Base-by-base conservation (phyloP, 2,888 invertebrate genomes). In the Ophion costatus region DNA sequence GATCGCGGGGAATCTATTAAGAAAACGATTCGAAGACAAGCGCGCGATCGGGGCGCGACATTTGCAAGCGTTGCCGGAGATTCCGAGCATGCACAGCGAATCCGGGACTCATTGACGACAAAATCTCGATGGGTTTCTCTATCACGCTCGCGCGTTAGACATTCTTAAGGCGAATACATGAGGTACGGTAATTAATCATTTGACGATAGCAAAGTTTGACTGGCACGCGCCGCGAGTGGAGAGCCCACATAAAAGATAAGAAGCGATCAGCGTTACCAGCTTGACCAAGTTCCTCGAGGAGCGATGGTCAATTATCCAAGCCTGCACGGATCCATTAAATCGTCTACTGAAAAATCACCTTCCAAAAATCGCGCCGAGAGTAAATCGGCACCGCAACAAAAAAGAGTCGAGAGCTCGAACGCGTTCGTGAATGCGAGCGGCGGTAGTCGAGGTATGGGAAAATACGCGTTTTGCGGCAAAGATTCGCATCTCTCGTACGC, bases 211-310 rank as follows among this genome's bases (percentile, higher is more conserved):
- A 5, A 84, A 84, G n/a, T 64, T 84, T 17, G 81, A 84, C 56
- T 0, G 42, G 56, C 11, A 79, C 82, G 3, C 63, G 76, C 10
- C 85, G 85, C 42, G 82, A 85, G 22, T 84, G 84, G 78, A 67
- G 74, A 42, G 6, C 38, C 38, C 38, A 5, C 9, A 4, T 56
- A 84, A 82, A 29, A 14, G 64, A 69, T 42, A 64, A 6, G 64
- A 57, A 17, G 57, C 9, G 69, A 70, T 66, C 64, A 22, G 1
- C 14, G 56, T 57, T 80, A n/a, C 29, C 42, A 64, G 57, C 2
- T 70, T 85, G 20, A 82, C 51, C 7, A 75, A 75, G 17, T 85
- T 85, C 42, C 66, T 82, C 5, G 79, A 82, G 63, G 79, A 82
- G 20, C 84, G 82, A 11, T 85, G 84, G 33, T 29, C 51, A 20